These are phyloP conservation scores for Ischnus inquisitorius DNA, from an alignment of 2,888 invertebrate species.

Conservation along the genomic window DNA sequence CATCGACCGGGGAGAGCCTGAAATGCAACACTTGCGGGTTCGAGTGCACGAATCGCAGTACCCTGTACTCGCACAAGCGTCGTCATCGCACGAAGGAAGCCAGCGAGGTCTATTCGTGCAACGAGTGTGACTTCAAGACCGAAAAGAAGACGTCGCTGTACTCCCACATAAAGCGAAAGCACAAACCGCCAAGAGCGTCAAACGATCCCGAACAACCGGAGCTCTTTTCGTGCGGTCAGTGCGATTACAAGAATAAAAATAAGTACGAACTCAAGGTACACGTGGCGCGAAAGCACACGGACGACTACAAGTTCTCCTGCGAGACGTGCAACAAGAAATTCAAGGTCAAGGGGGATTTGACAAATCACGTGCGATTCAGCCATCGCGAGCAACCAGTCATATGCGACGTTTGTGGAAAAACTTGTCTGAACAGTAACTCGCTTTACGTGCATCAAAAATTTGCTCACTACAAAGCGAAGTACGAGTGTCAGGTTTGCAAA, in stretches of 20 bases:
- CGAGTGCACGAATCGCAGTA: constrained; percentile 78
- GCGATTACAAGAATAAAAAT: constrained; percentile 79
- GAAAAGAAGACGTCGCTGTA: constrained; percentile 80
- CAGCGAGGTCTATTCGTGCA: constrained; percentile 76
- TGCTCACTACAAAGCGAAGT: constrained; percentile 83
- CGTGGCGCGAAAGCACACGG: constrained; percentile 73
- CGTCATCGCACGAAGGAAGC: constrained; percentile 74
- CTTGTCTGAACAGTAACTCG: constrained; percentile 82
- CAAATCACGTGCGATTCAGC: constrained; percentile 73
- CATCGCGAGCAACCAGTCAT: constrained; percentile 72
- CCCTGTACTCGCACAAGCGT: constrained; percentile 80
- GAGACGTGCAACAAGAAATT: constrained; percentile 71
- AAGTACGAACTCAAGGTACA: constrained; percentile 80
- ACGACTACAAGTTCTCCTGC: constrained; percentile 71
- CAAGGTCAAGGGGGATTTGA: constrained; percentile 72
- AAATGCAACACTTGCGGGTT: constrained; percentile 80
- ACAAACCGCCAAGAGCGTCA: constrained; percentile 70
- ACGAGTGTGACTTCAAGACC: constrained; percentile 81
- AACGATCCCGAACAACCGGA: constrained; percentile 60
- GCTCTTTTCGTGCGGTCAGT: constrained; percentile 76
- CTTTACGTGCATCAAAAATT: constrained; percentile 83
- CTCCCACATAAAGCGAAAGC: constrained; percentile 82
- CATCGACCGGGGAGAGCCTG: background rate
- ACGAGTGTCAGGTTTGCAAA: constrained; percentile 83
- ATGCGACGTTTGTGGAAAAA: constrained; percentile 82